Percentiles rank a stretch among this genome's conserved stretches.
These are phyloP conservation scores for Rhyzopertha dominica DNA, from an alignment of 1,140 invertebrate species.

Conservation along the genomic window DNA sequence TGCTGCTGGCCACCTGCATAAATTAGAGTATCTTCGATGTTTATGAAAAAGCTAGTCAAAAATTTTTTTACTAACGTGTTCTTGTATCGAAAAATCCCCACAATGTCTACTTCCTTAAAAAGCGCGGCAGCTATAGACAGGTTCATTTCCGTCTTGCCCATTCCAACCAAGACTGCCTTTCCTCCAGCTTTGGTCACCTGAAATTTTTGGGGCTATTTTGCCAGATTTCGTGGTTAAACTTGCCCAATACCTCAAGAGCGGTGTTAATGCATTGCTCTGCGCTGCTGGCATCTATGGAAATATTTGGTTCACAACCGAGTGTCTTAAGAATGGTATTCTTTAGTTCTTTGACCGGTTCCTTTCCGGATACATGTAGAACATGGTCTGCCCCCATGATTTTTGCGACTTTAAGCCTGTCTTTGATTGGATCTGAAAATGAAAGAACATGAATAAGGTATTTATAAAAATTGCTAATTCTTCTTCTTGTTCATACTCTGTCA, in stretches of 20 bases:
- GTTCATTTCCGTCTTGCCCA: constrained; percentile 69
- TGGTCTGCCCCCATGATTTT: constrained; percentile 76
- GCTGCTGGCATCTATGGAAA: constrained; percentile 83
- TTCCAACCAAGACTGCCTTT: constrained; percentile 74
- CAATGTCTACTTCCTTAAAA: constrained; percentile 80
- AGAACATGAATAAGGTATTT: not conserved
- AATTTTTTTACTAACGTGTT: constrained; percentile 62
- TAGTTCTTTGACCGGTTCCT: constrained; percentile 53
- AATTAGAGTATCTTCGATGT: not conserved
- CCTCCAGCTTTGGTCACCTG: constrained; percentile 81
- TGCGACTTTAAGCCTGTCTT: constrained; percentile 69
- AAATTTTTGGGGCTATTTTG: constrained; percentile 24
- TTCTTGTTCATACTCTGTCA: too few species aligned
- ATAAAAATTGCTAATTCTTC: too few species aligned
- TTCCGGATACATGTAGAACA: constrained; percentile 55
- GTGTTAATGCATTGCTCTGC: constrained; percentile 57
- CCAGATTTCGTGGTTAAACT: not conserved
- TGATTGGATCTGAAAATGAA: constrained; percentile 64
- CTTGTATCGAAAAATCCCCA: constrained; percentile 83
- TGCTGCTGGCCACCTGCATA: constrained; percentile 72
- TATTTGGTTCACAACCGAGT: constrained; percentile 64
- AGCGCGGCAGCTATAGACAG: constrained; percentile 76
- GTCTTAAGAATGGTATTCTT: constrained; percentile 57
- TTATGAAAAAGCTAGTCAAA: not conserved
- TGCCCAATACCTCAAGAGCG: not conserved